Evolutionary conservation across 2,797 vertebrate species (phyloP).

Genomic region (Pristis pectinata): DNA sequence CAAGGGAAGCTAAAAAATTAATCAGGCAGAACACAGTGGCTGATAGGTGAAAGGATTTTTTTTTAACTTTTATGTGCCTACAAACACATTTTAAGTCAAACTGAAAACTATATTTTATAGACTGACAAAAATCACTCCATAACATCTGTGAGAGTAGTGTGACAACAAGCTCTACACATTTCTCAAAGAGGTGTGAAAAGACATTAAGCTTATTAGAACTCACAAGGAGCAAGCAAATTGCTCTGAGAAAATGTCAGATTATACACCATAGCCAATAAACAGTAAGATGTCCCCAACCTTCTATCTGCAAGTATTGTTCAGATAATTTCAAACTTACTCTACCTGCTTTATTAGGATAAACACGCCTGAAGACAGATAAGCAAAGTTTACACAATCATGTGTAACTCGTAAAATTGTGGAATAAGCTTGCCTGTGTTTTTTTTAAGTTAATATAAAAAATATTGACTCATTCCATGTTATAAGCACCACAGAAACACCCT

Average conservation of each 20-base stretch:
- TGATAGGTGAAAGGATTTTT: not conserved
- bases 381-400: not conserved
- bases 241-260: conserved; percentile 48
- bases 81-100: not conserved
- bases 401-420: not conserved
- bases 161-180: conserved; percentile 34
- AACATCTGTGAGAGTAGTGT: not conserved
- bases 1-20: not conserved
- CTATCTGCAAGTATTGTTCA: conserved; percentile 12
- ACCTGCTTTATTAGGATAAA: not conserved
- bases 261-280: conserved; percentile 46
- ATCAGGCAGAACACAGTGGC: not conserved
- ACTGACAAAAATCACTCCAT: not conserved
- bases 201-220: conserved; percentile 42
- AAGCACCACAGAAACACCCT: not conserved
- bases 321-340: not conserved
- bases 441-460: not conserved
- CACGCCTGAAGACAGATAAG: too few species aligned
- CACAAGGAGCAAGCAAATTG: conserved; percentile 42
- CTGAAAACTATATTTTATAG: not conserved
- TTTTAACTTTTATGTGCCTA: not conserved
- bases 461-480: not conserved
- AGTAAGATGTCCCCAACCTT: conserved; percentile 40
- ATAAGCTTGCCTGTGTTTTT: not conserved
- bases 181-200: conserved; percentile 41